Conservation (phyloP, 2,113 vertebrate genomes). For the Oriolus oriolus region DNA sequence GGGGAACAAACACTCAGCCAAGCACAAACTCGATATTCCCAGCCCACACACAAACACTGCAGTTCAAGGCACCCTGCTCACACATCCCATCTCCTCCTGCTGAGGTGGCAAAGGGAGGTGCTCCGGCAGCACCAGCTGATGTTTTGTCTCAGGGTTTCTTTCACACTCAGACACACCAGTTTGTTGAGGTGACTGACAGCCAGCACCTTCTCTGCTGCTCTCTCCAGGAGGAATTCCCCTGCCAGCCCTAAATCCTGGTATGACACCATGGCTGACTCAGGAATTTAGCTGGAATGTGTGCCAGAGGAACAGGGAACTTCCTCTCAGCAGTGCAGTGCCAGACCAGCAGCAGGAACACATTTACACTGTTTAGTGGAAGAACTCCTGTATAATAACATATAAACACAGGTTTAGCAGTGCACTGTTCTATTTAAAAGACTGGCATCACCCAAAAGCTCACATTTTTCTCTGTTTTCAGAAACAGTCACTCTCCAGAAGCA, state of each 20-base stretch:
- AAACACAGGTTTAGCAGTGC: not conserved
- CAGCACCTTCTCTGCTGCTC: not conserved
- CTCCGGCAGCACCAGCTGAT: not conserved
- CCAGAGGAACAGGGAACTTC: not conserved
- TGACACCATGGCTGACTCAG: not conserved
- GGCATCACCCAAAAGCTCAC: not conserved
- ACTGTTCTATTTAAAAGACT: not conserved
- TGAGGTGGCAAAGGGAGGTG: not conserved
- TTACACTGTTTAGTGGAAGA: not conserved
- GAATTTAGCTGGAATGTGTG: not conserved
- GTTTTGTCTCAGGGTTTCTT: not conserved
- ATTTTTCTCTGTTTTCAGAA: not conserved
- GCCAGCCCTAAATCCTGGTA: not conserved
- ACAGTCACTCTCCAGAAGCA: not conserved
- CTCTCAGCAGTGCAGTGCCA: not conserved
- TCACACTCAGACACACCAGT: not conserved
- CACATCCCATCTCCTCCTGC: not conserved
- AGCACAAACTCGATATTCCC: not conserved
- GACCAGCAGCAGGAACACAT: not conserved
- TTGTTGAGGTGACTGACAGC: not conserved
- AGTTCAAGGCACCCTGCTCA: not conserved
- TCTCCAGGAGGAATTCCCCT: not conserved
- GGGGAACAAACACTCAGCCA: not conserved
- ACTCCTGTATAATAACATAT: not conserved
- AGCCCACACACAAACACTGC: not conserved